A percentile compares a stretch with the other conserved stretches of the same genome.
These are phyloP conservation scores for Pangasianodon hypophthalmus DNA, from an alignment of 2,113 vertebrate species.

Conservation along the genomic window DNA sequence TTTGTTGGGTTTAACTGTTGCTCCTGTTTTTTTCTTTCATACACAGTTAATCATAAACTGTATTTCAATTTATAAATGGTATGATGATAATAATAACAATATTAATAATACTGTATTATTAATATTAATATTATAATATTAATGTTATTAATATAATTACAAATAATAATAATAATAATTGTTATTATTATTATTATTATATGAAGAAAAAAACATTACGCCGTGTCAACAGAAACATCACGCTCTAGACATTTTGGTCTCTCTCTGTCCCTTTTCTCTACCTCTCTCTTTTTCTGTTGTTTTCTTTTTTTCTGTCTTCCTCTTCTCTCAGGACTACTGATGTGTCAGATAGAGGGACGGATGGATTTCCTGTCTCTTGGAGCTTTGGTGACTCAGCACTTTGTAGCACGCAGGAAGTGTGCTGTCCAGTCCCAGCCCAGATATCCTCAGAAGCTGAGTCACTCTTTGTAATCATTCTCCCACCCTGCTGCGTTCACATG, in stretches of 20 bases:
- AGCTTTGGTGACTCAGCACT: constrained; percentile 38
- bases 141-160: too few species aligned
- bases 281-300: not conserved
- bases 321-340: constrained; percentile 4
- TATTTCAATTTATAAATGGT: too few species aligned
- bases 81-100: too few species aligned
- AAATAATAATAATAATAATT: too few species aligned
- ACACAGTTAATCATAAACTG: too few species aligned
- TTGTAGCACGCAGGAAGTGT: constrained; percentile 27
- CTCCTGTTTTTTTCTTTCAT: too few species aligned
- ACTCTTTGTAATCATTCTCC: constrained; percentile 26
- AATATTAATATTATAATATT: too few species aligned
- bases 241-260: not conserved
- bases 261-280: not conserved
- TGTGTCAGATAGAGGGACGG: not conserved
- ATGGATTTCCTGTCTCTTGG: constrained; percentile 42
- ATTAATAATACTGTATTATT: too few species aligned
- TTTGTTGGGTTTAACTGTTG: not conserved
- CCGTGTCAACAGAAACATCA: not conserved
- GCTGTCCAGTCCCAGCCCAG: constrained; percentile 33
- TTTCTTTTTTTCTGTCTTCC: not conserved
- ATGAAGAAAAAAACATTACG: not conserved
- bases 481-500: not conserved
- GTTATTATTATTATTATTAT: too few species aligned
- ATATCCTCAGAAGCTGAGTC: constrained; percentile 44